phyloP scores from a whole-genome alignment of 2,113 vertebrate species.

The Corythoichthys intestinalis region DNA sequence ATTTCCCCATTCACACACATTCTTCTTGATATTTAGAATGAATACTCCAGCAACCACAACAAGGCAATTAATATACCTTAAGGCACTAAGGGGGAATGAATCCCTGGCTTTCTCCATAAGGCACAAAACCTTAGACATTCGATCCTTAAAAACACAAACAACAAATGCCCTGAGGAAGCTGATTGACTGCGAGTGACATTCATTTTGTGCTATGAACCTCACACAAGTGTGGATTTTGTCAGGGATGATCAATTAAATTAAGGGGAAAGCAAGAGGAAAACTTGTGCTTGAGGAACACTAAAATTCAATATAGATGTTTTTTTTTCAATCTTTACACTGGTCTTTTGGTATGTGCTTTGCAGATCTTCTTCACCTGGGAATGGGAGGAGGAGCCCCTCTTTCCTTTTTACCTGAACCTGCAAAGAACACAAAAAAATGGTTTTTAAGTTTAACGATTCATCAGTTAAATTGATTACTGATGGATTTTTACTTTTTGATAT shows the following conservation, averaged over 20 bases:
- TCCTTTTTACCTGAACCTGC: conserved; percentile 87
- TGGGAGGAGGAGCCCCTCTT: conserved; percentile 88
- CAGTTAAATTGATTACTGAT: background rate
- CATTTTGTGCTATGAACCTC: background rate
- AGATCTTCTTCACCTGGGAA: conserved; percentile 83
- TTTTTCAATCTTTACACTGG: conserved; percentile 1
- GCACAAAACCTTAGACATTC: conserved; percentile 13
- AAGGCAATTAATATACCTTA: conserved; percentile 11
- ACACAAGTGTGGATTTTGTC: background rate
- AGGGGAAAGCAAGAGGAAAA: background rate
- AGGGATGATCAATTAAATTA: background rate
- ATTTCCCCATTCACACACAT: conserved; percentile 12
- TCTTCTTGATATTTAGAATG: background rate
- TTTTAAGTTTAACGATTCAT: background rate
- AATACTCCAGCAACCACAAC: background rate
- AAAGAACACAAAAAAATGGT: conserved; percentile 23
- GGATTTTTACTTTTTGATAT: too few relatives aligned
- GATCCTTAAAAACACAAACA: conserved; percentile 7
- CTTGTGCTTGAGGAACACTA: background rate
- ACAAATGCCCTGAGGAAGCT: background rate
- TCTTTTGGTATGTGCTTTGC: conserved; percentile 12
- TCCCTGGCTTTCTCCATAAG: conserved; percentile 26
- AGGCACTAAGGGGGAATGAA: conserved; percentile 35
- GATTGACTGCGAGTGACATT: background rate
- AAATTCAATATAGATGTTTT: background rate